These are phyloP conservation scores for Timandra comae DNA, from an alignment of 2,888 invertebrate genomes.

Conservation along the genomic window DNA sequence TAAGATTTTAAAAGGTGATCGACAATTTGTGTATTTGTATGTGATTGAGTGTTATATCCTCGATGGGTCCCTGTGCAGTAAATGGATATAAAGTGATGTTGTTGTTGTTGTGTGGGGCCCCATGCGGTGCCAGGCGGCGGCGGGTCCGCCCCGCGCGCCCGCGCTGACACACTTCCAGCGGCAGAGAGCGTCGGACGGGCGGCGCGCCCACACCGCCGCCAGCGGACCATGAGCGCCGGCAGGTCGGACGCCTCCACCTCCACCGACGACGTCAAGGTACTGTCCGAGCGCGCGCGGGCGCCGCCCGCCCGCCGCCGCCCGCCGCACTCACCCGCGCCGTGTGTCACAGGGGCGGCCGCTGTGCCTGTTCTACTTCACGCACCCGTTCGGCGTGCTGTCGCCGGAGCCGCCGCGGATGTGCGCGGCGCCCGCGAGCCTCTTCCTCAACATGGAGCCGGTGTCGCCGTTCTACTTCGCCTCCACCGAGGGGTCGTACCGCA, in stretches of 20 bases:
- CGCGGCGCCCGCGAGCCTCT: constrained; percentile 40
- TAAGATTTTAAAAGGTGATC: too few species aligned
- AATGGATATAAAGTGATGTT: too few species aligned
- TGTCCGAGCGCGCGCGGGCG: too few species aligned
- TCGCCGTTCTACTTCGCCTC: constrained; percentile 38
- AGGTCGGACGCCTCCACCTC: constrained; percentile 68
- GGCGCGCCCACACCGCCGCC: constrained; percentile 5
- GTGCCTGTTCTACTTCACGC: constrained; percentile 76
- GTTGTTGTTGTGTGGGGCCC: not conserved
- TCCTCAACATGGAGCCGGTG: constrained; percentile 47
- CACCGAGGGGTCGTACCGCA: constrained; percentile 32
- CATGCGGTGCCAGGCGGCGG: constrained; percentile 4
- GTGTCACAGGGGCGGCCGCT: constrained; percentile 59
- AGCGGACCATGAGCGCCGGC: constrained; percentile 35
- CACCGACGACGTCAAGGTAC: constrained; percentile 64
- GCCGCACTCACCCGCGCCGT: too few species aligned
- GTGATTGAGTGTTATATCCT: too few species aligned
- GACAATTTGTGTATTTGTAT: too few species aligned
- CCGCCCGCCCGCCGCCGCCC: too few species aligned
- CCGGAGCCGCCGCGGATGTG: constrained; percentile 56
- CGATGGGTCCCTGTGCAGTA: too few species aligned
- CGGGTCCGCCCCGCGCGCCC: constrained; percentile 2
- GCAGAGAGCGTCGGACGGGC: not conserved
- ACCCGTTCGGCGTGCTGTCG: constrained; percentile 74
- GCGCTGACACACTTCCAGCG: not conserved